phyloP scores from a whole-genome alignment of 2,113 vertebrate genomes.

The Colius striatus region DNA sequence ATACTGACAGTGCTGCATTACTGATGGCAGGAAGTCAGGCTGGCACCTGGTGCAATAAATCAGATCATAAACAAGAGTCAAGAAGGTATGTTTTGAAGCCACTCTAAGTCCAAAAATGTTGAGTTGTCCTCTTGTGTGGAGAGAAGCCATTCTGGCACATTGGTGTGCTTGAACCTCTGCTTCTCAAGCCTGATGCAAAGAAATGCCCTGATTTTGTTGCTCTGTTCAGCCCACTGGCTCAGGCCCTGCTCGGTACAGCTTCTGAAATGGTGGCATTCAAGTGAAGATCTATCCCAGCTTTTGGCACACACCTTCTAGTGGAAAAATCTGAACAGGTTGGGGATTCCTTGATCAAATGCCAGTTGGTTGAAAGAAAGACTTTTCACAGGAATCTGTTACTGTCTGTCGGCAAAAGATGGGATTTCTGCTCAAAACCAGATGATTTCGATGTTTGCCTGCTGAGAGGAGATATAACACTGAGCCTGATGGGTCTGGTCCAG shows the following conservation, averaged over 20 bases:
- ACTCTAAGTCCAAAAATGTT: background rate
- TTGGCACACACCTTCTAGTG: background rate
- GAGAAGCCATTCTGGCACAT: background rate
- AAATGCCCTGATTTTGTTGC: background rate
- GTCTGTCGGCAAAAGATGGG: slow-evolving; percentile 15
- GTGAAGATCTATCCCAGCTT: background rate
- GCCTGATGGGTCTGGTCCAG: background rate
- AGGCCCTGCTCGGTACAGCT: background rate
- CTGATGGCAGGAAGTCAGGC: background rate
- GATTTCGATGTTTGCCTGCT: background rate
- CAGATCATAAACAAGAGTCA: background rate
- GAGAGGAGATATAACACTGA: background rate
- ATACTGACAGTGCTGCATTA: background rate
- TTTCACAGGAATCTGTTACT: background rate
- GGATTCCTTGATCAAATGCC: slow-evolving; percentile 42
- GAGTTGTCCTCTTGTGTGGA: background rate
- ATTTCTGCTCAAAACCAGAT: slow-evolving; percentile 1
- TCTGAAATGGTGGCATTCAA: background rate
- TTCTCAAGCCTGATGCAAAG: background rate
- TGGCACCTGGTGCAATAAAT: background rate
- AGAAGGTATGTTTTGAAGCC: background rate
- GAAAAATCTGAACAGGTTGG: slow-evolving; percentile 1
- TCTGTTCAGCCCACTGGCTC: background rate
- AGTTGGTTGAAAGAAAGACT: background rate
- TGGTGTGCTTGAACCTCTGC: background rate